phyloP scores from a whole-genome alignment of 2,113 vertebrate genomes.

The Fregata magnificens region DNA sequence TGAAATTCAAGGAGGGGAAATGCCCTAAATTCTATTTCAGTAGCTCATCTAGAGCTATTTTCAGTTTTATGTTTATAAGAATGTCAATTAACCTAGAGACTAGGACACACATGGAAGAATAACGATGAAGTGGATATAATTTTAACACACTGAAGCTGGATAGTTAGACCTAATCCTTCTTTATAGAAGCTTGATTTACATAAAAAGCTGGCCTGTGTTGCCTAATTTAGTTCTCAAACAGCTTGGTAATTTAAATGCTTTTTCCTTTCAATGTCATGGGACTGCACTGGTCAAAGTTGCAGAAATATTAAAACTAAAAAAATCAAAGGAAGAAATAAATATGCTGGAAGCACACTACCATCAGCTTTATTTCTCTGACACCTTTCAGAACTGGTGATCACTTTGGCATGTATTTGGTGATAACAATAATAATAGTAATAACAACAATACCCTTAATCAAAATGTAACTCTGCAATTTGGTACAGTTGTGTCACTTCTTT shows the following conservation, averaged over 20 bases:
- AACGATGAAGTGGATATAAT: constrained; percentile 61
- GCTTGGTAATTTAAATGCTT: neutral
- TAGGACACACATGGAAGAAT: constrained; percentile 42
- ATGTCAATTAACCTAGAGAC: constrained; percentile 66
- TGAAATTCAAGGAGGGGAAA: constrained; percentile 48
- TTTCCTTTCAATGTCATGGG: neutral
- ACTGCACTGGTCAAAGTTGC: neutral
- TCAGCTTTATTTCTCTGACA: neutral
- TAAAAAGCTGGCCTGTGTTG: constrained; percentile 49
- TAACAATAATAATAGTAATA: neutral
- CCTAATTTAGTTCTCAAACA: constrained; percentile 61
- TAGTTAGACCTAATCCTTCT: constrained; percentile 67
- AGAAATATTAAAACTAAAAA: neutral
- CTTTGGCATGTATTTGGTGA: neutral
- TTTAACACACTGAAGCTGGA: constrained; percentile 64
- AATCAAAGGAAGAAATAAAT: neutral
- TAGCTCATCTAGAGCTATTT: constrained; percentile 52
- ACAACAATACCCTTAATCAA: neutral
- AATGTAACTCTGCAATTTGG: neutral
- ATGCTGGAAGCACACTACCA: neutral
- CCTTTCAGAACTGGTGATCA: neutral
- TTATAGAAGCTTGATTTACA: constrained; percentile 66
- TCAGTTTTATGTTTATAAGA: constrained; percentile 68
- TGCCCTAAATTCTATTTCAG: constrained; percentile 63
- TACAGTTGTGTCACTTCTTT: neutral